phyloP scores from a whole-genome alignment of 2,113 vertebrate genomes.

The Sterna hirundo region DNA sequence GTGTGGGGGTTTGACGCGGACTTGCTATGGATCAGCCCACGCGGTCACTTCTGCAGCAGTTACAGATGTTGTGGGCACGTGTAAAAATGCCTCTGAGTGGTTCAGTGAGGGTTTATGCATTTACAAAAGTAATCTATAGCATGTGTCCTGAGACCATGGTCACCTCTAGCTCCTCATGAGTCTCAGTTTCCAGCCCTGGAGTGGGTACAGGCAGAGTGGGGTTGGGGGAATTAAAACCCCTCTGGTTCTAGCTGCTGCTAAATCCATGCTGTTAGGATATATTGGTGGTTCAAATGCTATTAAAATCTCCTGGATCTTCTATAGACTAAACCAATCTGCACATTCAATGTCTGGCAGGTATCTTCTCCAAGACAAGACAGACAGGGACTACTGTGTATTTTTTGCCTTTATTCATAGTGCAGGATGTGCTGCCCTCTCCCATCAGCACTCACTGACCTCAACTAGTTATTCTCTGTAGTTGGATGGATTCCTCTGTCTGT shows the following conservation, averaged over 20 bases:
- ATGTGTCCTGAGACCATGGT: neutral
- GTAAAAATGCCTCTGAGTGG: neutral
- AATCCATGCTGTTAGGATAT: neutral
- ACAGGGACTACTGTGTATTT: neutral
- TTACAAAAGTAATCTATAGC: neutral
- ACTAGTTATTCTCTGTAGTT: neutral
- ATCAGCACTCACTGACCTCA: neutral
- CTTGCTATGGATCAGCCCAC: neutral
- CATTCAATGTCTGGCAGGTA: neutral
- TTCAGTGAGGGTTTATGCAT: neutral
- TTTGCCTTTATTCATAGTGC: neutral
- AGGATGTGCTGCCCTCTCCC: neutral
- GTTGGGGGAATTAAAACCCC: neutral
- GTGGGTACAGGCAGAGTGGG: neutral
- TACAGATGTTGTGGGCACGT: neutral
- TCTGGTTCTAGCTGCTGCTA: neutral
- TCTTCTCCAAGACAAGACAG: neutral
- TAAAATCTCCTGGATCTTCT: neutral
- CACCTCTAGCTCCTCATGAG: neutral
- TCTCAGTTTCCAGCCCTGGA: neutral
- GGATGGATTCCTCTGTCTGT: neutral
- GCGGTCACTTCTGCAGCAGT: neutral
- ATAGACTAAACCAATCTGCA: neutral
- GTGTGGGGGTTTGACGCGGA: neutral
- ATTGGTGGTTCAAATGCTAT: neutral